phyloP scores from a whole-genome alignment of 2,888 invertebrate genomes.

The Eurois occulta region DNA sequence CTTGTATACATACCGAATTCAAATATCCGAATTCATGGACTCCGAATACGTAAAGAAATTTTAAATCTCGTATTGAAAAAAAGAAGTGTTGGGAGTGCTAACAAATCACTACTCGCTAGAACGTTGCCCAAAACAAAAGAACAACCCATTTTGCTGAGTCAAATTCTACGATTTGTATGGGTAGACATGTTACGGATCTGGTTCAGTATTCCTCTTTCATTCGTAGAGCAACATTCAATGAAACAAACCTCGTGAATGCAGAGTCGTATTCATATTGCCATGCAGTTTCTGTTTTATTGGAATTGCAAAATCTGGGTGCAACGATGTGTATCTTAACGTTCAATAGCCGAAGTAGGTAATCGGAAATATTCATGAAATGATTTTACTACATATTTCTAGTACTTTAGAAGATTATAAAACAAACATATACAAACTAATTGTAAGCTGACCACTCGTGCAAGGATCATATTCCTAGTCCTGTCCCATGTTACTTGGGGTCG shows the following conservation, averaged over 20 bases:
- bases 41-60: slow-evolving; percentile 34
- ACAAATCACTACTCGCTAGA: slow-evolving; percentile 56
- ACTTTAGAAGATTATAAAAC: too few species aligned
- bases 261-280: slow-evolving; percentile 47
- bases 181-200: slow-evolving; percentile 51
- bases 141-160: slow-evolving; percentile 54
- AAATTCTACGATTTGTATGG: slow-evolving; percentile 62
- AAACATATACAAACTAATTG: too few species aligned
- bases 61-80: slow-evolving; percentile 39
- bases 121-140: slow-evolving; percentile 56
- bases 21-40: not conserved
- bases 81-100: slow-evolving; percentile 30
- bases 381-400: not conserved
- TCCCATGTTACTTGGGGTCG: not conserved
- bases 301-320: slow-evolving; percentile 7
- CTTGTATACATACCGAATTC: too few species aligned
- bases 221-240: slow-evolving; percentile 59
- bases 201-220: slow-evolving; percentile 47
- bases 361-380: not conserved
- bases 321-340: not conserved
- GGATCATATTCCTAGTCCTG: not conserved
- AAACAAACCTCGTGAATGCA: slow-evolving; percentile 48
- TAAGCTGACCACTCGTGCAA: not conserved
- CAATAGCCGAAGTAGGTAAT: not conserved
- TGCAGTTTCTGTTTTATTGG: slow-evolving; percentile 38